Evolutionary conservation across 2,797 vertebrate genomes (phyloP).

Genomic region (Sphenopsis melanotis): DNA sequence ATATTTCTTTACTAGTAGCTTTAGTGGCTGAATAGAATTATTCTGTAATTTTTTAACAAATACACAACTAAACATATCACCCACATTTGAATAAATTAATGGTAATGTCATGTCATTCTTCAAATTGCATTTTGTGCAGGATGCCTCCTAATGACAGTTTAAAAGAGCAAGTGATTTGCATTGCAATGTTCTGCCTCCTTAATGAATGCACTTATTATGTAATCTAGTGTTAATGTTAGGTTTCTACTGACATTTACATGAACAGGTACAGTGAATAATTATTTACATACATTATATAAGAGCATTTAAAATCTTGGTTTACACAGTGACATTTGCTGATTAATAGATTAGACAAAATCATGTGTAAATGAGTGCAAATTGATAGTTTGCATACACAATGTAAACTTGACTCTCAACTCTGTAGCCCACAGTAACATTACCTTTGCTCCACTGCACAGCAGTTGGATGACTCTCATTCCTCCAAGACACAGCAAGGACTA

Average conservation of each 20-base stretch:
- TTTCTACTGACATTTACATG: constrained; percentile 60
- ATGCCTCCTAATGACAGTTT: constrained; percentile 42
- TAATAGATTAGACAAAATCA: constrained; percentile 55
- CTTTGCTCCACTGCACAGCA: neutral
- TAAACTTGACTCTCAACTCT: constrained; percentile 3
- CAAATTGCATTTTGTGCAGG: constrained; percentile 15
- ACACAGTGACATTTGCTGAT: constrained; percentile 48
- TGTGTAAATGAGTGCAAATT: constrained; percentile 45
- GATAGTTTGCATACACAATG: constrained; percentile 31
- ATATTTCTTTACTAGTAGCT: neutral
- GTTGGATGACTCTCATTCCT: neutral
- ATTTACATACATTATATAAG: constrained; percentile 63
- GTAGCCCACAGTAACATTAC: neutral
- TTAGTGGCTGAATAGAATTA: neutral
- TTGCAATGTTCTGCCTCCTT: constrained; percentile 36
- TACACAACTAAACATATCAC: neutral
- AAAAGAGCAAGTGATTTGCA: constrained; percentile 38
- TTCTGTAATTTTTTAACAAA: neutral
- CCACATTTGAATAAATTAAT: constrained; percentile 16
- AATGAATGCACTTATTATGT: constrained; percentile 48
- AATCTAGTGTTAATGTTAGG: constrained; percentile 47
- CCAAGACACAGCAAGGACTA: neutral
- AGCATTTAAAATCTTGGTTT: constrained; percentile 43
- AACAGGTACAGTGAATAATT: constrained; percentile 60
- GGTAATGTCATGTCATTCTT: constrained; percentile 1